Evolutionary conservation across 2,888 invertebrate species (phyloP).

Genomic region (Eurois occulta): DNA sequence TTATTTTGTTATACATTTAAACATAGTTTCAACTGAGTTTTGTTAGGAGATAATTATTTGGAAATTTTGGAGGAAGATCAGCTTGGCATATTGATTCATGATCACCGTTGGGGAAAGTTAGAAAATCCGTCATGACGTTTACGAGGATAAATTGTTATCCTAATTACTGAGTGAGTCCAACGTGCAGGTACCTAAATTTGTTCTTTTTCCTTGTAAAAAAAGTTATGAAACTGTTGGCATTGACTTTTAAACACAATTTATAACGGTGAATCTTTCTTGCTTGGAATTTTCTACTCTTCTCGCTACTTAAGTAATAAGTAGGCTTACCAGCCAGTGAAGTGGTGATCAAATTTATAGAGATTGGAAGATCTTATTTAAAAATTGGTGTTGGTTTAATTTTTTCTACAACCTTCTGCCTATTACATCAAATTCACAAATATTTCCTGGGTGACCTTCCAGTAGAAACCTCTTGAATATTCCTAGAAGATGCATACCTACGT

Average conservation of each 20-base stretch:
- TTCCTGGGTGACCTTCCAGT: neutral
- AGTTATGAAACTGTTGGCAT: neutral
- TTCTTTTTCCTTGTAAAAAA: slow-evolving; percentile 8
- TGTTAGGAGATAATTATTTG: neutral
- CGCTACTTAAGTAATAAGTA: neutral
- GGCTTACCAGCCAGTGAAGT: neutral
- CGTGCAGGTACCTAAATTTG: neutral
- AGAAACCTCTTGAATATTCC: neutral
- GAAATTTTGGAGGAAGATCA: neutral
- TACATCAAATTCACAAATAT: neutral
- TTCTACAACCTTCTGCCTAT: neutral
- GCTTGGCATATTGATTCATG: slow-evolving; percentile 18
- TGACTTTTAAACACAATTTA: slow-evolving; percentile 2
- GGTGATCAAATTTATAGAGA: neutral
- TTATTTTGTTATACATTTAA: neutral
- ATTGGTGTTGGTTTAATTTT: neutral
- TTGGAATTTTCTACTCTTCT: neutral
- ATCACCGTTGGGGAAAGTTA: slow-evolving; percentile 36
- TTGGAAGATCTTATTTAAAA: neutral
- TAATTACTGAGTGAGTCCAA: slow-evolving; percentile 38
- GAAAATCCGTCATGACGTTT: slow-evolving; percentile 21
- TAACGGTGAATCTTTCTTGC: neutral
- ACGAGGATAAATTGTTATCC: slow-evolving; percentile 43
- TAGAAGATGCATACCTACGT: neutral
- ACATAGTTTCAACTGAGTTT: neutral